These are phyloP conservation scores for Hydrotaea cyrtoneurina DNA, from an alignment of 2,888 invertebrate species.

Conservation along the genomic window DNA sequence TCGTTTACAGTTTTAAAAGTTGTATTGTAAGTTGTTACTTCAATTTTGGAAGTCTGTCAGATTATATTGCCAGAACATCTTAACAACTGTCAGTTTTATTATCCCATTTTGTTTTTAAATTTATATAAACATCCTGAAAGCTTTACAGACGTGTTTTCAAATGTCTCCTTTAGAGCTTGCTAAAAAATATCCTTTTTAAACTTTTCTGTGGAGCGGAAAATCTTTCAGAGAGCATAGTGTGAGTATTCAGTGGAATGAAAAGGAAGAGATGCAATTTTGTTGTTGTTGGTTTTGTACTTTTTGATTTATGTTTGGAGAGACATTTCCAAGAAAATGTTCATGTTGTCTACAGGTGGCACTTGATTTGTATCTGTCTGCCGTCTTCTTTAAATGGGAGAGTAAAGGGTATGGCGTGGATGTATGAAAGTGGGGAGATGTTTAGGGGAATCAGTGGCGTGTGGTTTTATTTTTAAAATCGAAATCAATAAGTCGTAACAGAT, in stretches of 20 bases:
- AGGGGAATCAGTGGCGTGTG: not conserved
- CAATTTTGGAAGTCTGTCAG: not conserved
- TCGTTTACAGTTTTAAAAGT: not conserved
- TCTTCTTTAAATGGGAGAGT: not conserved
- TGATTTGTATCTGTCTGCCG: not conserved
- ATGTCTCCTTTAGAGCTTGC: not conserved
- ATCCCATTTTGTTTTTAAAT: not conserved
- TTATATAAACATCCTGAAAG: not conserved
- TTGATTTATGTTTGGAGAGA: not conserved
- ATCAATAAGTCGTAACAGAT: too few species aligned
- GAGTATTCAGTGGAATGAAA: not conserved
- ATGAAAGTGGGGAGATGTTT: not conserved
- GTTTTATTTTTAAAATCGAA: too few species aligned
- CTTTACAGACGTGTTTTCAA: not conserved
- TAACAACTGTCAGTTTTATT: not conserved
- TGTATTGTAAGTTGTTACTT: not conserved
- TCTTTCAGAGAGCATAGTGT: not conserved
- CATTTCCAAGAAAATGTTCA: not conserved
- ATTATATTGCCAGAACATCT: not conserved
- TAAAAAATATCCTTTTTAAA: not conserved
- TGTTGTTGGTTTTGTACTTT: not conserved
- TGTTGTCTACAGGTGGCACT: conserved; percentile 60
- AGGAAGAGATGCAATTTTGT: not conserved
- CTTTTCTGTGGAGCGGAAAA: not conserved
- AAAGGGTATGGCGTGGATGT: not conserved